Evolutionary conservation across 2,113 vertebrate species (phyloP), one percentile per base, ranked within the genome.

Genomic region (Ammodytes marinus): DNA sequence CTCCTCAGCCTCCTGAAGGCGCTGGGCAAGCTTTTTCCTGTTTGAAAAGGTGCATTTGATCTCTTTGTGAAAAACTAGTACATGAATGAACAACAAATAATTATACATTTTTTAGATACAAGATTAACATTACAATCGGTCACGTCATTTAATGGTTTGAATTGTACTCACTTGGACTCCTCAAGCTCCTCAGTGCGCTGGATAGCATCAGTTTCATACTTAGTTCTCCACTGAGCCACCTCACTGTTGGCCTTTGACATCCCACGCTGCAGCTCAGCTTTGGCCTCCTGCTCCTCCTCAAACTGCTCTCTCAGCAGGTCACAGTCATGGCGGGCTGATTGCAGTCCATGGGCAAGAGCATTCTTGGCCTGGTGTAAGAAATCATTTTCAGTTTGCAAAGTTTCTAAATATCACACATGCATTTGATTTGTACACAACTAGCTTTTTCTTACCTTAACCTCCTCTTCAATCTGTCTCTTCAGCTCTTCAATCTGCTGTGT

Each of bases 121-220:
- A 27, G 27, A 27, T 27, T 27, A 27, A 27, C 27, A 27, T 27
- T 27, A 27, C 27, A 27, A 27, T 27, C 27, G 27, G 27, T 27
- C 27, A 27, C 27, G 27, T 27, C 27, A 27, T 27, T 27, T 27
- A 27, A 27, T 27, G 27, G 27, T 27, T 27, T 96, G 27, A 27
- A 27, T 27, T 27, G 27, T 27, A 85, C 88, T 93, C 94, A 93
- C 93, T 93, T 97, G 86, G 96, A 90, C 37, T 95, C 96, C 70
- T 97, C 96, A 50, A 97, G 90, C 85, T 97, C 96, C 87, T 96
- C 97, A 0, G 94, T 97, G 68, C 95, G 94, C 85, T 97, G 96
- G 79, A 97, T 96, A 15, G 96, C 95, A 0, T 97, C 96, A 0
- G 95, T 97, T 82, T 97, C 96, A 0, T 97, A 97, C 88, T 97